Base-by-base conservation (phyloP, 2,113 vertebrate genomes). In the Zosterops lateralis region DNA sequence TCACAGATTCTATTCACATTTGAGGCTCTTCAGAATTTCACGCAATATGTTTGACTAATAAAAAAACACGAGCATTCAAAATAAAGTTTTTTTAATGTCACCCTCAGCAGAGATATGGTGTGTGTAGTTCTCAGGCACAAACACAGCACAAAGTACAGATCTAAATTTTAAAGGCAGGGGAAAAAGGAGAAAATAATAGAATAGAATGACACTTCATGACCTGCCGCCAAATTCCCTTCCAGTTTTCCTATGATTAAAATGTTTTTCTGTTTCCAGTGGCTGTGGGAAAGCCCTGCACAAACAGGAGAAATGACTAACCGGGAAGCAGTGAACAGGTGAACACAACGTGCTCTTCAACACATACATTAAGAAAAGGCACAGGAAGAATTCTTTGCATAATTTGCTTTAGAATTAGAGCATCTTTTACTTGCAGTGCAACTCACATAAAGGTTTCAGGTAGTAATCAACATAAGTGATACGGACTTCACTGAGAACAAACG, bases 241-340 rank as follows among this genome's bases (percentile, higher is more conserved):
- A 71, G 40, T 77, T 86, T 81, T 86, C 48, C 85, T 81, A 40
- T 44, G 24, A 93, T 51, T 62, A 66, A 90, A 88, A 58, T 62
- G 44, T 54, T 94, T 86, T 83, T 85, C 38, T 80, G 68, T 84
- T 74, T 40, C n/a, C 72, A 86, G 83, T 53, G 42, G 60, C 68
- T 92, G 76, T 80, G 76, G 60, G 90, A 88, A 95, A 92, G 75
- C 45, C 68, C 72, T n/a, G 65, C 65, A 86, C 64, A 95, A 93
- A 93, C 48, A 86, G 48, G 73, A 78, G 65, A 92, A 73, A 88
- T 72, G 95, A 96, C 88, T 90, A 94, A 94, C 64, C 2, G 31
- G 85, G 85, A 93, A 88, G 86, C 84, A 66, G 64, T 0, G 29
- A 53, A 88, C 62, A 36, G 61, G 48, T 20, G 81, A 92, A 72